Evolutionary conservation across 2,888 invertebrate genomes (phyloP).

Genomic region (Oligia latruncula): DNA sequence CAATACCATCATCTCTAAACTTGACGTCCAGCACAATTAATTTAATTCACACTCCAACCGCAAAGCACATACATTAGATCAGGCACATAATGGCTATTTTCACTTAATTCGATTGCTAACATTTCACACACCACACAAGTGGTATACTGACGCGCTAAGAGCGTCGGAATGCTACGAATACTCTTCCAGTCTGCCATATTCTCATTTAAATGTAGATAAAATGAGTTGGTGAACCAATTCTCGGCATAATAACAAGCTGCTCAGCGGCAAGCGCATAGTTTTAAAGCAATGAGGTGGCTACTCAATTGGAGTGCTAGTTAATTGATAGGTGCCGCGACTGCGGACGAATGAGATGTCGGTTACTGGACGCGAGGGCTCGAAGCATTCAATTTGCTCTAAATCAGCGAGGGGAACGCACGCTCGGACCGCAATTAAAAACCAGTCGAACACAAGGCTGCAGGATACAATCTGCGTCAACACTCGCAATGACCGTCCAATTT

Average conservation of each 20-base stretch:
- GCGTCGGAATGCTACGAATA: conserved; percentile 66
- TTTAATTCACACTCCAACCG: conserved; percentile 77
- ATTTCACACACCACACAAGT: conserved; percentile 62
- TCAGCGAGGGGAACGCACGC: conserved; percentile 77
- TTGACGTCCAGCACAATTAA: conserved; percentile 78
- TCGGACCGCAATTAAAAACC: conserved; percentile 82
- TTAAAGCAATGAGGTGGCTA: conserved; percentile 67
- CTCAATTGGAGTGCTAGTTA: conserved; percentile 76
- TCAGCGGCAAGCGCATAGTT: conserved; percentile 67
- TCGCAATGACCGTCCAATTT: conserved; percentile 75
- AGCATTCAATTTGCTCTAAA: conserved; percentile 86
- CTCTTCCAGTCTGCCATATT: conserved; percentile 64
- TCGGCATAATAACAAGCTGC: conserved; percentile 72
- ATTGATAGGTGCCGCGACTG: conserved; percentile 79
- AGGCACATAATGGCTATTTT: conserved; percentile 70
- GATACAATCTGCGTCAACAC: conserved; percentile 81
- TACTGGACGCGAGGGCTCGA: conserved; percentile 72
- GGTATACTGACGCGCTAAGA: conserved; percentile 55
- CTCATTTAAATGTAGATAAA: conserved; percentile 68
- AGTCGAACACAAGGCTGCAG: conserved; percentile 76
- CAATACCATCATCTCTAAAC: conserved; percentile 78
- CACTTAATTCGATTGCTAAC: conserved; percentile 68
- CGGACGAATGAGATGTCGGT: conserved; percentile 79
- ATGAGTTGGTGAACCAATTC: conserved; percentile 72
- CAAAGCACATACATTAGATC: conserved; percentile 67